Conservation (phyloP, 2,797 vertebrate genomes). For the Numenius phaeopus region DNA sequence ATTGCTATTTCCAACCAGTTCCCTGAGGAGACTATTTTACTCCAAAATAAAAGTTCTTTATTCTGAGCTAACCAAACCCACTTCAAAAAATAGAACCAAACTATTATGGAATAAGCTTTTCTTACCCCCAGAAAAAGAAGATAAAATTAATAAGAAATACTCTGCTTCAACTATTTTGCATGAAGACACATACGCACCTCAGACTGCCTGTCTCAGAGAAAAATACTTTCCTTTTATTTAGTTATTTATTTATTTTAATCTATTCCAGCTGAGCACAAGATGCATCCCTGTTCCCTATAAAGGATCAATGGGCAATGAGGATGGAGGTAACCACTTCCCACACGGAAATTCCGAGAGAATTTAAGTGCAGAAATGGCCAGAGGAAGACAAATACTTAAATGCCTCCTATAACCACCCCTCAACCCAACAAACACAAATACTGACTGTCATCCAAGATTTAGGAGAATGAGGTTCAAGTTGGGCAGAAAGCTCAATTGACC, state of each 20-base stretch:
- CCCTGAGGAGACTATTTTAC: not conserved
- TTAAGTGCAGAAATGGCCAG: not conserved
- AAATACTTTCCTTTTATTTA: accelerated
- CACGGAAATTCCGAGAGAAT: not conserved
- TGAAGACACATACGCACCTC: not conserved
- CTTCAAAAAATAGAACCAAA: not conserved
- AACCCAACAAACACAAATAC: not conserved
- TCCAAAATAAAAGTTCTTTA: constrained; percentile 5
- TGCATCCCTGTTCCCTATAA: not conserved
- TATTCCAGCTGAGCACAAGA: not conserved
- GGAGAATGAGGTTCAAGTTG: not conserved
- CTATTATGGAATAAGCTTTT: not conserved
- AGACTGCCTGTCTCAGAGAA: not conserved
- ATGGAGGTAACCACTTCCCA: not conserved
- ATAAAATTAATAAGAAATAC: not conserved
- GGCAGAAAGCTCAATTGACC: not conserved
- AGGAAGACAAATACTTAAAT: not conserved
- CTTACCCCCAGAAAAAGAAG: not conserved
- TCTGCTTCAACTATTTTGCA: not conserved
- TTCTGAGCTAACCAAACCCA: not conserved
- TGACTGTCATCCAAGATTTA: not conserved
- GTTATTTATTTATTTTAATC: not conserved
- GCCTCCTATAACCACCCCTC: not conserved
- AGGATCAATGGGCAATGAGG: not conserved
- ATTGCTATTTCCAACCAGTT: not conserved